phyloP scores from a whole-genome alignment of 2,888 invertebrate species.

The Apamea epomidion region DNA sequence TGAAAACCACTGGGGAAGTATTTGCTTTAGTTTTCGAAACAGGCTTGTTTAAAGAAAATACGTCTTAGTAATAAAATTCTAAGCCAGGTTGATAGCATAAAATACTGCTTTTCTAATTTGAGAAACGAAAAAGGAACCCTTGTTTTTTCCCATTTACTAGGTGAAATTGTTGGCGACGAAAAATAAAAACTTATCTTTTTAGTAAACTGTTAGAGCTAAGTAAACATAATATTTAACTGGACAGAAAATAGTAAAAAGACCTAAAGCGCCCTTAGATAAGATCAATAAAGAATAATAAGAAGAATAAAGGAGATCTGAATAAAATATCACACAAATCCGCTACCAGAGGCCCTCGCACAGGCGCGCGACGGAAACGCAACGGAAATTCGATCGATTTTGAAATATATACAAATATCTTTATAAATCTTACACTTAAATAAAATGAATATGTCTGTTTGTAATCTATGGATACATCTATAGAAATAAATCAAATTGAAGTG shows the following conservation, averaged over 20 bases:
- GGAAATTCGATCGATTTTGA: neutral
- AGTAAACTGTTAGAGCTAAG: neutral
- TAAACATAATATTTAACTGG: conserved; percentile 11
- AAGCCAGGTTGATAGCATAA: neutral
- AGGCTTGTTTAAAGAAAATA: neutral
- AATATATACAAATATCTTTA: neutral
- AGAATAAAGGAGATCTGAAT: conserved; percentile 22
- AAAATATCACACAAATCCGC: conserved; percentile 29
- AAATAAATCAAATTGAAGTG: no score
- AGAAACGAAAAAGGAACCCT: neutral
- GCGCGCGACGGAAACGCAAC: neutral
- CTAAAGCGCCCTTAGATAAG: conserved; percentile 1
- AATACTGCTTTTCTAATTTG: neutral
- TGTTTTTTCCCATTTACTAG: neutral
- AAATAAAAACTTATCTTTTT: neutral
- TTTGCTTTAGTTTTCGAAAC: conserved; percentile 11
- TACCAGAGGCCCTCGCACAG: neutral
- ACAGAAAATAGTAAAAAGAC: conserved; percentile 1
- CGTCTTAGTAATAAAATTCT: rapidly evolving
- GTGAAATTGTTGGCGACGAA: neutral
- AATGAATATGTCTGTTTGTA: neutral
- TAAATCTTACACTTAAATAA: neutral
- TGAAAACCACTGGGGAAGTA: conserved; percentile 88
- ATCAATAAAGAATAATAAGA: no score
- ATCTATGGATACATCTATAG: neutral